A percentile compares a stretch with the other conserved stretches of the same genome.
phyloP scores from a whole-genome alignment of 1,140 invertebrate genomes.

The Argopecten irradians region DNA sequence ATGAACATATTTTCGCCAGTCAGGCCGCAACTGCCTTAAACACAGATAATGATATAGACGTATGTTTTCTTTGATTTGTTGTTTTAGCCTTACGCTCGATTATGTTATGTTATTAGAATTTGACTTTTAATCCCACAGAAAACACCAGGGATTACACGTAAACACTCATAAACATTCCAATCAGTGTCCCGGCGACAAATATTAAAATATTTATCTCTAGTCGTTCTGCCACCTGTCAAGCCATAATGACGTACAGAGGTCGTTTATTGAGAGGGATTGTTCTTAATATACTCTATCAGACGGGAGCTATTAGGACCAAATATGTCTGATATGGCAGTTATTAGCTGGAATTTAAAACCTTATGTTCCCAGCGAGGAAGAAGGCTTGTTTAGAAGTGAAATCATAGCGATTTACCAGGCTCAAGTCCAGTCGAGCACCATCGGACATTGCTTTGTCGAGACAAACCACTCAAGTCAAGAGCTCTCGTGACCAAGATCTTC shows the following conservation, averaged over 20 bases:
- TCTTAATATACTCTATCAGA: not conserved
- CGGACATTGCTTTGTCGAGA: not conserved
- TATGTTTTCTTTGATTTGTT: no score
- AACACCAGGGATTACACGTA: not conserved
- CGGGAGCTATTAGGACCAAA: not conserved
- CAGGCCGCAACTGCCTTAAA: no score
- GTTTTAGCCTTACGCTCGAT: not conserved
- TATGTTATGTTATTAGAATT: not conserved
- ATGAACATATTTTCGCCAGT: no score
- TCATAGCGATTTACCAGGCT: not conserved
- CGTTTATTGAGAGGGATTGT: not conserved
- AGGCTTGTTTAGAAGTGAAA: conserved; percentile 4
- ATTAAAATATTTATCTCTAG: not conserved
- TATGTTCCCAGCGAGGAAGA: not conserved
- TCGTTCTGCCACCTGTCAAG: not conserved
- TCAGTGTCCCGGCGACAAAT: not conserved
- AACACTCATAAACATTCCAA: conserved; percentile 10
- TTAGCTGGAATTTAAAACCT: conserved; percentile 5
- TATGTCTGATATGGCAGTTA: conserved; percentile 10
- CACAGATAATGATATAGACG: no score
- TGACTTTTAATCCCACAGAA: conserved; percentile 17
- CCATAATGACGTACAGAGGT: not conserved
- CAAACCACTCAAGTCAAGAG: conserved; percentile 9
- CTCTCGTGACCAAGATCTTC: not conserved
- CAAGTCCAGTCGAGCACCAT: not conserved